phyloP scores from a whole-genome alignment of 2,888 invertebrate species.

The Phytoseiulus persimilis region DNA sequence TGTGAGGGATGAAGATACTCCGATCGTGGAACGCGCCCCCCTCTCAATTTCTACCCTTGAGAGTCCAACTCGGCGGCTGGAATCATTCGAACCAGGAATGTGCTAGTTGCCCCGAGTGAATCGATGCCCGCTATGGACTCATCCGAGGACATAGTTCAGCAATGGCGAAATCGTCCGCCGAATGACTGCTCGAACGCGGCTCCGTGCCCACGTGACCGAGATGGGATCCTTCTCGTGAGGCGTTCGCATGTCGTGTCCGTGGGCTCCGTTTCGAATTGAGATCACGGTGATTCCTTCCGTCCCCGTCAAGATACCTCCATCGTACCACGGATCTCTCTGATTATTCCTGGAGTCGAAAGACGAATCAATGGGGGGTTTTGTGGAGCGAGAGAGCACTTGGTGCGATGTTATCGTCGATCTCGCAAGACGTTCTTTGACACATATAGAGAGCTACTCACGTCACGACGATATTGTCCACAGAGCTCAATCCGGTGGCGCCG shows the following conservation, averaged over 20 bases:
- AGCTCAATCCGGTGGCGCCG: constrained; percentile 60
- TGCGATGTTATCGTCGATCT: too few species aligned
- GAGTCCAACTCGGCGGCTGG: background rate
- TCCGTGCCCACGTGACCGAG: constrained; percentile 33
- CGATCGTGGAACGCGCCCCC: too few species aligned
- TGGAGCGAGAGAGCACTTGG: too few species aligned
- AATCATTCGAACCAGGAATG: too few species aligned
- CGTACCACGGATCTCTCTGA: constrained; percentile 24
- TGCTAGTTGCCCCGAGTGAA: too few species aligned
- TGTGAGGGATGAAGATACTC: too few species aligned
- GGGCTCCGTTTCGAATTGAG: constrained; percentile 29
- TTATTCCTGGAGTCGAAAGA: background rate
- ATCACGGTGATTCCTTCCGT: constrained; percentile 15
- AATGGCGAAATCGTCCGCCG: background rate
- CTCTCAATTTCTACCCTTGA: background rate
- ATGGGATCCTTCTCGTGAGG: constrained; percentile 36
- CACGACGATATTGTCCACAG: constrained; percentile 59
- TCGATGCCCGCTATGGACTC: too few species aligned
- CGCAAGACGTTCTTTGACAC: background rate
- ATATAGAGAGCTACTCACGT: background rate
- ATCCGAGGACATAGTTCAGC: constrained; percentile 30
- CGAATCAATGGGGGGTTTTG: background rate
- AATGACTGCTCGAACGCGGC: constrained; percentile 26
- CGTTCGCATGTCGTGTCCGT: constrained; percentile 31
- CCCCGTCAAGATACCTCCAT: constrained; percentile 35